Conservation (phyloP, 2,888 invertebrate genomes). For the Rhogogaster chlorosoma region DNA sequence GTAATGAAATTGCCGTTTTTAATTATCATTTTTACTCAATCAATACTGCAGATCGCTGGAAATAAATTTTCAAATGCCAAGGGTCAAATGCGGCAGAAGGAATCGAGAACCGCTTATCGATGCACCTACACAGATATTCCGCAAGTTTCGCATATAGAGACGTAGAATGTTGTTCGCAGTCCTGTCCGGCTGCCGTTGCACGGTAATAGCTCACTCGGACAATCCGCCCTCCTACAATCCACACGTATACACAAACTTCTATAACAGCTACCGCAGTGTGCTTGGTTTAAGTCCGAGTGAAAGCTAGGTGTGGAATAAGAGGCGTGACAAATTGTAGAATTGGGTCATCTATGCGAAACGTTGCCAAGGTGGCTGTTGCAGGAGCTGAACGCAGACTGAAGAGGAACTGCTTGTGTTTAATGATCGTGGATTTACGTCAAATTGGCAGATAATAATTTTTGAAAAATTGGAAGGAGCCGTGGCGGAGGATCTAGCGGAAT, state of each 20-base stretch:
- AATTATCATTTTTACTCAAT: background rate
- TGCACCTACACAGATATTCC: background rate
- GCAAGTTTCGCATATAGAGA: background rate
- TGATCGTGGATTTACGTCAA: too few species aligned
- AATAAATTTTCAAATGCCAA: background rate
- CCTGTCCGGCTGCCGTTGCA: conserved; percentile 18
- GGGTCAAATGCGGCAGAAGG: background rate
- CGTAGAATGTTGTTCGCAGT: conserved; percentile 27
- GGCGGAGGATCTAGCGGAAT: background rate
- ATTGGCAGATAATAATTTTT: too few species aligned
- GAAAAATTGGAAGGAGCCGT: background rate
- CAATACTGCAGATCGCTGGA: background rate
- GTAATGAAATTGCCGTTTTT: background rate
- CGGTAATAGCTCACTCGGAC: conserved; percentile 54
- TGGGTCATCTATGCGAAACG: conserved; percentile 65
- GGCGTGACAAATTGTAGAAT: conserved; percentile 72
- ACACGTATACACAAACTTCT: background rate
- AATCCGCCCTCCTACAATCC: conserved; percentile 61
- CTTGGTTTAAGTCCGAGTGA: conserved; percentile 60
- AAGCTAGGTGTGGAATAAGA: conserved; percentile 71
- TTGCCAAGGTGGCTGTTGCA: conserved; percentile 21
- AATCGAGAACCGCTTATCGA: background rate
- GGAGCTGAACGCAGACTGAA: background rate
- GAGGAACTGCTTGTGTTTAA: background rate
- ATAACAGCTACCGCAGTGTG: background rate